Evolutionary conservation across 2,797 vertebrate species (phyloP).

Genomic region (Argya squamiceps): DNA sequence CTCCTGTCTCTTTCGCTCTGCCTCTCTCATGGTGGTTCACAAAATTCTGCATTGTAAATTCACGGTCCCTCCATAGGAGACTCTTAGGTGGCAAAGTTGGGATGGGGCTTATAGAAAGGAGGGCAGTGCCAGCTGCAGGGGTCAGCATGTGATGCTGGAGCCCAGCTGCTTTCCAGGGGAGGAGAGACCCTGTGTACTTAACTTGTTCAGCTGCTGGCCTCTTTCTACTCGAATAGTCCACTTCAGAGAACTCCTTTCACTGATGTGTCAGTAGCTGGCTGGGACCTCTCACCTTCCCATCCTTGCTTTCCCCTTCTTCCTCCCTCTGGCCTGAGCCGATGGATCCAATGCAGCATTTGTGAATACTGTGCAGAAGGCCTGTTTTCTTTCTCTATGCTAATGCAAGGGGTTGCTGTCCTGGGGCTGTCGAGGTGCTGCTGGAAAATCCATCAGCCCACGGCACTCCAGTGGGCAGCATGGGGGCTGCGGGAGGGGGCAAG

Average conservation of each 20-base stretch:
- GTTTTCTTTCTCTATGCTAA: slow-evolving; percentile 61
- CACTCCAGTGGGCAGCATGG: slow-evolving; percentile 22
- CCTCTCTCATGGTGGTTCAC: slow-evolving; percentile 44
- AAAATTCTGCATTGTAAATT: slow-evolving; percentile 69
- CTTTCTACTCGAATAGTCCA: background rate
- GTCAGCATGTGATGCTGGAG: background rate
- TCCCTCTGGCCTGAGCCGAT: slow-evolving; percentile 3
- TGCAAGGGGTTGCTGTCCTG: slow-evolving; percentile 57
- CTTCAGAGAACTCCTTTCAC: slow-evolving; percentile 17
- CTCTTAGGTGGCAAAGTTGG: background rate
- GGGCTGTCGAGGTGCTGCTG: slow-evolving; percentile 49
- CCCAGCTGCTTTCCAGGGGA: slow-evolving; percentile 26
- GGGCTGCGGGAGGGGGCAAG: slow-evolving; percentile 65
- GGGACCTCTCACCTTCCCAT: slow-evolving; percentile 36
- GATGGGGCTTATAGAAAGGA: background rate
- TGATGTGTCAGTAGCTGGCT: background rate
- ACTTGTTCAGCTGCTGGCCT: background rate
- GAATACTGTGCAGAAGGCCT: slow-evolving; percentile 66
- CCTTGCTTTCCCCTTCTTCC: slow-evolving; percentile 49
- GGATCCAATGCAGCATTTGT: slow-evolving; percentile 72
- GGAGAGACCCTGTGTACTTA: slow-evolving; percentile 7
- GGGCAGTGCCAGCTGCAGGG: background rate
- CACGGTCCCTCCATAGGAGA: background rate
- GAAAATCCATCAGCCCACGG: background rate
- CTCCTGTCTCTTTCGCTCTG: background rate